phyloP scores from a whole-genome alignment of 2,113 vertebrate species.

The Lagopus leucura region DNA sequence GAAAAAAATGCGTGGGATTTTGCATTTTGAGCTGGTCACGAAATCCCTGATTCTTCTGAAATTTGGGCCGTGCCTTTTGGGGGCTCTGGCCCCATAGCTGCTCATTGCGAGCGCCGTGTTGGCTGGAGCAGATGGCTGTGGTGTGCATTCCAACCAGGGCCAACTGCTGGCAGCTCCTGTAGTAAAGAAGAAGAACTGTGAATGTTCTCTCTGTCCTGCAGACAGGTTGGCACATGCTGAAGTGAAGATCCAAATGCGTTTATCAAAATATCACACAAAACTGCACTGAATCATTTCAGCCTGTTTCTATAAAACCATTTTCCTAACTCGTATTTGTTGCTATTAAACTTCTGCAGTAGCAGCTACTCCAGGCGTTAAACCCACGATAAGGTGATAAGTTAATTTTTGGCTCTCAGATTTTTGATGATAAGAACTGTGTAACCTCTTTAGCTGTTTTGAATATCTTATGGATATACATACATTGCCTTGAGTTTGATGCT shows the following conservation, averaged over 20 bases:
- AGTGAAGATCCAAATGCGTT: background rate
- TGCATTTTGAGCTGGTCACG: background rate
- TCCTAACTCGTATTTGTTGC: background rate
- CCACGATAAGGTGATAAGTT: background rate
- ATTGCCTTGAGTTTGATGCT: background rate
- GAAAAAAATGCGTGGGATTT: background rate
- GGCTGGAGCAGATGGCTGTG: background rate
- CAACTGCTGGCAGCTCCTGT: background rate
- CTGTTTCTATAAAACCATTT: background rate
- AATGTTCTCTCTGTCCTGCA: background rate
- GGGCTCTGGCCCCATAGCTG: background rate
- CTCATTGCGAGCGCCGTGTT: accelerated
- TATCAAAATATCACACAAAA: background rate
- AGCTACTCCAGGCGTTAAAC: background rate
- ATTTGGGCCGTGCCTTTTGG: accelerated
- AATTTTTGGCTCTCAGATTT: background rate
- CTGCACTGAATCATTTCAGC: background rate
- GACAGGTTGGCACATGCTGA: accelerated
- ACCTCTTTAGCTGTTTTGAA: background rate
- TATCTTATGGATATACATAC: background rate
- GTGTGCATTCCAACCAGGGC: background rate
- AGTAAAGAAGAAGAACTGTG: background rate
- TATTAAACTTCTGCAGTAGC: background rate
- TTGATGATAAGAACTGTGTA: background rate
- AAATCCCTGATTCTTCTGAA: accelerated